Percentiles rank a stretch among this genome's conserved stretches.
phyloP scores from a whole-genome alignment of 2,797 vertebrate species.

The Neoniphon sammara region DNA sequence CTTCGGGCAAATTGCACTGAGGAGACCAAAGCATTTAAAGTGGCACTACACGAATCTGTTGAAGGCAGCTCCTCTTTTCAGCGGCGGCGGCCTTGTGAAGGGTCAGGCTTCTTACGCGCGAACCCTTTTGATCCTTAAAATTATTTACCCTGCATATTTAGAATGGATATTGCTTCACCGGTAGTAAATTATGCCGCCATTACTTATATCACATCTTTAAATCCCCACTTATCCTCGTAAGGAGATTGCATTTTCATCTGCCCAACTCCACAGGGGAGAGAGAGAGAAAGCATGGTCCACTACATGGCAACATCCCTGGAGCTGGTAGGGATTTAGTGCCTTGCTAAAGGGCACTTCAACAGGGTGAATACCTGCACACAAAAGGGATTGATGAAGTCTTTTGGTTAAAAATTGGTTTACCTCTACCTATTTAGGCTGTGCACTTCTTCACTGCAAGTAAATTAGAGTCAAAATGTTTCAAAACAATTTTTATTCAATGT shows the following conservation, averaged over 20 bases:
- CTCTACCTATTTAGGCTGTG: neutral
- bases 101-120: neutral
- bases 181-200: neutral
- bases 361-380: too few relatives aligned
- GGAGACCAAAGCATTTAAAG: constrained; percentile 39
- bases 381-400: too few relatives aligned
- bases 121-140: constrained; percentile 18
- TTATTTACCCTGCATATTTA: neutral
- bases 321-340: too few relatives aligned
- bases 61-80: constrained; percentile 5
- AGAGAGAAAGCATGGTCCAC: too few relatives aligned
- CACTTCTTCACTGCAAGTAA: neutral
- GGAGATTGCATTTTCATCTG: too few relatives aligned
- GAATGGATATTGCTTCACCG: neutral
- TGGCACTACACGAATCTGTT: constrained; percentile 39
- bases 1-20: constrained; percentile 44
- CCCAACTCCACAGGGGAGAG: too few relatives aligned
- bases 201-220: too few relatives aligned
- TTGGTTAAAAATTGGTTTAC: neutral
- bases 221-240: too few relatives aligned
- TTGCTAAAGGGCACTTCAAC: too few relatives aligned
- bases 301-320: too few relatives aligned
- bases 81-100: constrained; percentile 7
- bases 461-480: neutral
- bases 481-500: neutral